Percentiles rank a stretch among this genome's conserved stretches.
phyloP scores from a whole-genome alignment of 1,140 invertebrate genomes.

The Scaptomyza graminum region DNA sequence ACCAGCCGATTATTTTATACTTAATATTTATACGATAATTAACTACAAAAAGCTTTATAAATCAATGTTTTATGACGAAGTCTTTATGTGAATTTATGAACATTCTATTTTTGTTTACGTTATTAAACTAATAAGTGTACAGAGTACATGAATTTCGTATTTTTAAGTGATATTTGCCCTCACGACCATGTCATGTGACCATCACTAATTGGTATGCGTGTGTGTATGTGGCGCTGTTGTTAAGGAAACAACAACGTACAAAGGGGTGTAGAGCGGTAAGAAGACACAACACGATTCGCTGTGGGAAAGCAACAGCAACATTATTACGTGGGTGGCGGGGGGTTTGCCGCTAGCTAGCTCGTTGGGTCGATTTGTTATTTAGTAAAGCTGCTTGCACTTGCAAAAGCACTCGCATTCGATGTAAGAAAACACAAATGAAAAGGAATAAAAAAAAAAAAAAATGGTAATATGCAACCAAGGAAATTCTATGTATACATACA shows the following conservation, averaged over 20 bases:
- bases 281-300: slow-evolving; percentile 74
- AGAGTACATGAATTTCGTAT: not conserved
- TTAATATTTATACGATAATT: not conserved
- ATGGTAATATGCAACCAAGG: slow-evolving; percentile 48
- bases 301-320: slow-evolving; percentile 77
- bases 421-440: slow-evolving; percentile 22
- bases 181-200: slow-evolving; percentile 25
- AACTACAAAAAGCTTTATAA: not conserved
- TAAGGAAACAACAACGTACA: slow-evolving; percentile 42
- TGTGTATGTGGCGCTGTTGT: slow-evolving; percentile 68
- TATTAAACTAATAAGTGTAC: not conserved
- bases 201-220: slow-evolving; percentile 45
- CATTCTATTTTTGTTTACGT: not conserved
- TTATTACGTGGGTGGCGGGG: slow-evolving; percentile 48
- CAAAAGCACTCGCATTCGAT: slow-evolving; percentile 55
- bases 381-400: slow-evolving; percentile 70
- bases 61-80: not conserved
- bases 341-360: slow-evolving; percentile 35
- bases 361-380: slow-evolving; percentile 57
- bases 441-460: slow-evolving; percentile 27
- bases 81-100: not conserved
- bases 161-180: slow-evolving; percentile 10
- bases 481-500: slow-evolving; percentile 54
- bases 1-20: not conserved
- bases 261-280: slow-evolving; percentile 9